These are phyloP conservation scores for Diplazon laetatorius DNA, from an alignment of 2,888 invertebrate species.

Conservation along the genomic window DNA sequence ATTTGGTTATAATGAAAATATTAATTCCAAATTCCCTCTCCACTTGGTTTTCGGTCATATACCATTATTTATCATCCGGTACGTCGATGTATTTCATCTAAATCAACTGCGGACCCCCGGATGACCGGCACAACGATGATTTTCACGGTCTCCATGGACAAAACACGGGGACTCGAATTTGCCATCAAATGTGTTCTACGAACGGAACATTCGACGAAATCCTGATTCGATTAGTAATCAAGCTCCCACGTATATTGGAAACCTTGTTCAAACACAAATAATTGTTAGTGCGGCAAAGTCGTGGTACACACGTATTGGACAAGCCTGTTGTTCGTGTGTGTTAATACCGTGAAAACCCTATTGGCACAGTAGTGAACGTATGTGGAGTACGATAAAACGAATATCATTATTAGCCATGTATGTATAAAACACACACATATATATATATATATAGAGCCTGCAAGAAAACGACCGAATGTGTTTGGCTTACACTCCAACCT, in stretches of 20 bases:
- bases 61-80: slow-evolving; percentile 26
- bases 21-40: slow-evolving; percentile 17
- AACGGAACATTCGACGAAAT: slow-evolving; percentile 46
- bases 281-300: slow-evolving; percentile 67
- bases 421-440: no score
- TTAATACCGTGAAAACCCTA: slow-evolving; percentile 36
- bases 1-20: slow-evolving; percentile 46
- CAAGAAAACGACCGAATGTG: slow-evolving; percentile 14
- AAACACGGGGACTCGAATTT: slow-evolving; percentile 49
- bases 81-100: slow-evolving; percentile 70
- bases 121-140: neutral
- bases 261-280: slow-evolving; percentile 76
- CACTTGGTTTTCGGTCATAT: slow-evolving; percentile 9
- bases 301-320: slow-evolving; percentile 41
- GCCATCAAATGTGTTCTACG: slow-evolving; percentile 41
- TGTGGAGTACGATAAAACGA: slow-evolving; percentile 19
- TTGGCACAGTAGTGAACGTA: slow-evolving; percentile 14
- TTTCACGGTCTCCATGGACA: slow-evolving; percentile 6
- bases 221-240: slow-evolving; percentile 78
- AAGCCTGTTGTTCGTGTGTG: slow-evolving; percentile 28
- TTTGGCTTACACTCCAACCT: neutral
- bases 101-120: neutral
- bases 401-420: slow-evolving; percentile 21
- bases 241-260: slow-evolving; percentile 66
- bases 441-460: no score